Evolutionary conservation across 2,888 invertebrate species (phyloP).

Genomic region (Amphipyra tragopoginis): DNA sequence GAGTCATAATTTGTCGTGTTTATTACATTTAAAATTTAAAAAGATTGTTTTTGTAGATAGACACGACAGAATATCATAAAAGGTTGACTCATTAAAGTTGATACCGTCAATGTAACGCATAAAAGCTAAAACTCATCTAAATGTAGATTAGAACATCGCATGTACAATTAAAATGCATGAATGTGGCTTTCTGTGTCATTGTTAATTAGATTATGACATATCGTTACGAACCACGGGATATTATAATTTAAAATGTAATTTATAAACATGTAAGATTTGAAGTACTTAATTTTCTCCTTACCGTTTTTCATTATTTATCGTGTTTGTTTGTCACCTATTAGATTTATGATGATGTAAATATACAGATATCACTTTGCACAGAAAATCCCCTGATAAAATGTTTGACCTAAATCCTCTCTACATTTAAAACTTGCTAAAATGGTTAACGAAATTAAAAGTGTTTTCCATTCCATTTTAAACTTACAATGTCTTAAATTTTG

Average conservation of each 20-base stretch:
- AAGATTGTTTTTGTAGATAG: conserved; percentile 24
- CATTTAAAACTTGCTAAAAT: neutral
- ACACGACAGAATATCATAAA: conserved; percentile 45
- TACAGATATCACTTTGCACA: conserved; percentile 13
- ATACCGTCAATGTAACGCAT: conserved; percentile 48
- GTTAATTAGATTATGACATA: conserved; percentile 55
- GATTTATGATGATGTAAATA: conserved; percentile 24
- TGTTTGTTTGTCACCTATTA: conserved; percentile 43
- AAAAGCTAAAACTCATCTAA: conserved; percentile 60
- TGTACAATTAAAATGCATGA: conserved; percentile 69
- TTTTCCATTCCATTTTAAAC: neutral
- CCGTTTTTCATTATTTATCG: conserved; percentile 33
- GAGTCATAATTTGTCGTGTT: conserved; percentile 41
- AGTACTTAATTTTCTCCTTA: conserved; percentile 79
- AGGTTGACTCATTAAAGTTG: conserved; percentile 40
- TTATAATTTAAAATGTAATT: conserved; percentile 42
- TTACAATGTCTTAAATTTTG: neutral
- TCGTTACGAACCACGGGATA: conserved; percentile 45
- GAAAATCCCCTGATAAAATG: conserved; percentile 2
- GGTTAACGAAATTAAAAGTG: too few species aligned
- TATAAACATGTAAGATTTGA: conserved; percentile 47
- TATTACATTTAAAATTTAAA: conserved; percentile 21
- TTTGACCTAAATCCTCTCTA: neutral
- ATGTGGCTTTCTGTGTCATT: conserved; percentile 66
- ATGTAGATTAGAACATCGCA: conserved; percentile 66